Evolutionary conservation across 2,113 vertebrate genomes (phyloP).

Genomic region (rat (Rattus norvegicus)): DNA sequence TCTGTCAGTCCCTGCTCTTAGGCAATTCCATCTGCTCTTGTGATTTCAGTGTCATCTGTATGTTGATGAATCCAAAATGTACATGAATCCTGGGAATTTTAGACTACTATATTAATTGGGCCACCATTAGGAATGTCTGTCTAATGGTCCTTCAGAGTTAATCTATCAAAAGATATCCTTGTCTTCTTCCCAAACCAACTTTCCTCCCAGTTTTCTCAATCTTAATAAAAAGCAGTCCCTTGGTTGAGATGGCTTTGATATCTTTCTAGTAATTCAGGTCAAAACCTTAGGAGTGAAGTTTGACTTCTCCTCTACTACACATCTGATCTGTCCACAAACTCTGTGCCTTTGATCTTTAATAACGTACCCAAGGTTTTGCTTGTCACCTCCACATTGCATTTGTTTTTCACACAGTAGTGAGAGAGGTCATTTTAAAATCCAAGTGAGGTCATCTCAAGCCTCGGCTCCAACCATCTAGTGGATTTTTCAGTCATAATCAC

Average conservation of each 20-base stretch:
- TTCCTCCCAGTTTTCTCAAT: background rate
- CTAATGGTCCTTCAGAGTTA: slow-evolving; percentile 32
- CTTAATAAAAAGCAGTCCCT: slow-evolving; percentile 15
- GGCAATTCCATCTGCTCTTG: slow-evolving; percentile 10
- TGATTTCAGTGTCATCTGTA: slow-evolving; percentile 36
- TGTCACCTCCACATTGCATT: background rate
- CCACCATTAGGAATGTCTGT: slow-evolving; percentile 13
- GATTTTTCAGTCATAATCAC: background rate
- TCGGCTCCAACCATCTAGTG: background rate
- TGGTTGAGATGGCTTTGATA: background rate
- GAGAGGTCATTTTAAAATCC: slow-evolving; percentile 24
- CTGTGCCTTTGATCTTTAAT: slow-evolving; percentile 21
- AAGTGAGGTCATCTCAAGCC: background rate
- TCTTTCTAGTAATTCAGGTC: background rate
- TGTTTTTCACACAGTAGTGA: background rate
- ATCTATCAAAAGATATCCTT: slow-evolving; percentile 15
- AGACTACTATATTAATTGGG: background rate
- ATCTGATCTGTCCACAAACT: slow-evolving; percentile 30
- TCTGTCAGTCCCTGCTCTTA: background rate
- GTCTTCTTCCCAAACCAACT: background rate
- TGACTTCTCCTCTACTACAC: background rate
- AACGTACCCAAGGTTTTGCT: background rate
- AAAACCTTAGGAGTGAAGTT: slow-evolving; percentile 2
- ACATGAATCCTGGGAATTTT: background rate
- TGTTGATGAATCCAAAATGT: slow-evolving; percentile 17